phyloP scores from a whole-genome alignment of 2,888 invertebrate genomes.

The Abrostola triplasia region DNA sequence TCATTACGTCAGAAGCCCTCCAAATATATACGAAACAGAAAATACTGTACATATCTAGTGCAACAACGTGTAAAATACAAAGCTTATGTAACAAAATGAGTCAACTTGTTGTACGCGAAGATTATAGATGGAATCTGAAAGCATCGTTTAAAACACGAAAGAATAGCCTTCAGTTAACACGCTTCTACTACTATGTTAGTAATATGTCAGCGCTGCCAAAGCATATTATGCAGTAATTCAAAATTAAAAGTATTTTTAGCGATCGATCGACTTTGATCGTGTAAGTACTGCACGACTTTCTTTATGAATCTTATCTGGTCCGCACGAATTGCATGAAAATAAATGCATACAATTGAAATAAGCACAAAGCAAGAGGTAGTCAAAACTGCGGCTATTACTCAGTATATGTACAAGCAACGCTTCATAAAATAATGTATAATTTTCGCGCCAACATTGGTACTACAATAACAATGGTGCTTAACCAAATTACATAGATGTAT shows the following conservation, averaged over 20 bases:
- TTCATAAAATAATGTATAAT: slow-evolving; percentile 18
- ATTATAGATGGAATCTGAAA: slow-evolving; percentile 21
- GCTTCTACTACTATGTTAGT: too few species aligned
- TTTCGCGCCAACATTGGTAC: slow-evolving; percentile 3
- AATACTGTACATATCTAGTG: slow-evolving; percentile 49
- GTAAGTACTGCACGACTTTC: too few species aligned
- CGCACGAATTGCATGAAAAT: too few species aligned
- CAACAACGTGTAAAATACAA: slow-evolving; percentile 44
- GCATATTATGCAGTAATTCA: too few species aligned
- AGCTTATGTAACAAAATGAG: slow-evolving; percentile 32
- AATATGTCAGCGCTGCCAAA: too few species aligned
- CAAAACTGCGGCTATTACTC: background rate
- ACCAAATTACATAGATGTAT: slow-evolving; percentile 28
- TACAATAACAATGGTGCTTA: slow-evolving; percentile 28
- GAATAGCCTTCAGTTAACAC: too few species aligned
- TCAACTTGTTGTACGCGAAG: slow-evolving; percentile 21
- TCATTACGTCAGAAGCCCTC: slow-evolving; percentile 59
- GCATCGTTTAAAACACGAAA: background rate
- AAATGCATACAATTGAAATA: background rate
- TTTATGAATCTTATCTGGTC: too few species aligned
- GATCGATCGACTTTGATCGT: too few species aligned
- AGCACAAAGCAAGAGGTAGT: background rate
- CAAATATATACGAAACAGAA: slow-evolving; percentile 62
- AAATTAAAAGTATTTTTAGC: too few species aligned
- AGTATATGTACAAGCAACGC: slow-evolving; percentile 2